Base-by-base conservation (phyloP, 2,888 invertebrate species). In the Choristoneura rosaceana region DNA sequence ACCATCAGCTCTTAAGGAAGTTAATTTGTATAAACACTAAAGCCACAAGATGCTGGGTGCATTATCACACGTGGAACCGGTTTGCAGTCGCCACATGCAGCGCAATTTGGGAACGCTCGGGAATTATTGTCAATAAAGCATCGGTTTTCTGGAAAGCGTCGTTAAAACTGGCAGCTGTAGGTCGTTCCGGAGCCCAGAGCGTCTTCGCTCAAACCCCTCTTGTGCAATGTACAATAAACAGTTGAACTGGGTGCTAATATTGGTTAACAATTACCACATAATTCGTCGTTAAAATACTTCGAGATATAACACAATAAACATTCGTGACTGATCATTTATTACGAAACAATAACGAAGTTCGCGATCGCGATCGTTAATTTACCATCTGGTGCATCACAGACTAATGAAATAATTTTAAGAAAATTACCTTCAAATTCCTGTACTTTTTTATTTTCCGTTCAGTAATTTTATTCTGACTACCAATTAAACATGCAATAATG, bases 111-210 rank as follows among this genome's bases (percentile, higher is more conserved):
- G 82, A 81, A 80, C 83, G 84, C 86, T 89, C 82, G 84, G 87
- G 84, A 88, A 89, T 90, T 90, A 87, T 82, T 87, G 85, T 83
- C 87, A 83, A 89, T 89, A 89, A 90, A 90, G 82, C 86, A 87
- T 85, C 82, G 84, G 84, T 83, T 88, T 90, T 87, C 90, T 88
- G 83, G 89, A 90, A 90, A 88, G 77, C 82, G 76, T 83, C 82
- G 81, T 89, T 84, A 85, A 79, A 79, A 77, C 78, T 80, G 82
- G 79, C 90, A 89, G 87, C 89, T 90, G 89, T 85, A 86, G 83
- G 82, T 82, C 85, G 84, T 87, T 83, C 81, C 73, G 75, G 77
- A 81, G 78, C 76, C 74, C 67, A 69, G 68, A 63, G 47, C 71
- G 45, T 66, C 60, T 71, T 66, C 25, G 55, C 62, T 38, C 38